Evolutionary conservation across 2,113 vertebrate species (phyloP).

Genomic region (Mustelus asterias): DNA sequence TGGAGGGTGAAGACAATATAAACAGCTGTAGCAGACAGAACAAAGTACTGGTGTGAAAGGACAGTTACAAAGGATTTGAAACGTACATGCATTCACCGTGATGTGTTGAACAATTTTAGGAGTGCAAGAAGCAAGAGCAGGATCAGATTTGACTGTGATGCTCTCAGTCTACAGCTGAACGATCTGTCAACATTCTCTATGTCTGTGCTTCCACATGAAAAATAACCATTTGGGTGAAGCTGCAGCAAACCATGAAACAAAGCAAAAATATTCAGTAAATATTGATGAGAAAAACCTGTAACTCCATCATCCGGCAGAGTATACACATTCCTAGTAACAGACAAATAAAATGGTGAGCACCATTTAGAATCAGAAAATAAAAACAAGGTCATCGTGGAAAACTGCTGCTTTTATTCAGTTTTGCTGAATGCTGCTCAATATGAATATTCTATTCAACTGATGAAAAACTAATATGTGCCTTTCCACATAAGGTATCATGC

Average conservation of each 20-base stretch:
- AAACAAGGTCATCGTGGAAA: neutral
- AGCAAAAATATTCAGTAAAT: neutral
- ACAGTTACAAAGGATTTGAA: neutral
- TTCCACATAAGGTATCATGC: neutral
- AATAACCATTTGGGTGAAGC: neutral
- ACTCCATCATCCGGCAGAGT: neutral
- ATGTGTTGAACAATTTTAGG: neutral
- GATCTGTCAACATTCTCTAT: neutral
- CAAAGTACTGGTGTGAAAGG: neutral
- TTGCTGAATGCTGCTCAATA: neutral
- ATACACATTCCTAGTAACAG: neutral
- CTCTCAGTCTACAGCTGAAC: neutral
- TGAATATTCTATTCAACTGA: neutral
- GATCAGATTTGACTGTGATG: neutral
- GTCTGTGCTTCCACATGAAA: neutral
- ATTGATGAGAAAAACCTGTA: neutral
- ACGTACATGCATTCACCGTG: neutral
- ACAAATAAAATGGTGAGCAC: neutral
- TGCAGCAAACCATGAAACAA: neutral
- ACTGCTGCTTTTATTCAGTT: neutral
- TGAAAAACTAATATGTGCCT: neutral
- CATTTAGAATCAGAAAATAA: neutral
- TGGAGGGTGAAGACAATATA: neutral
- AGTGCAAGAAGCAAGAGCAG: neutral
- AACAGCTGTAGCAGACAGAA: neutral